Percentiles rank a stretch among this genome's conserved stretches.
These are phyloP conservation scores for Sapajus apella DNA, from an alignment of 2,113 vertebrate species.

Conservation along the genomic window DNA sequence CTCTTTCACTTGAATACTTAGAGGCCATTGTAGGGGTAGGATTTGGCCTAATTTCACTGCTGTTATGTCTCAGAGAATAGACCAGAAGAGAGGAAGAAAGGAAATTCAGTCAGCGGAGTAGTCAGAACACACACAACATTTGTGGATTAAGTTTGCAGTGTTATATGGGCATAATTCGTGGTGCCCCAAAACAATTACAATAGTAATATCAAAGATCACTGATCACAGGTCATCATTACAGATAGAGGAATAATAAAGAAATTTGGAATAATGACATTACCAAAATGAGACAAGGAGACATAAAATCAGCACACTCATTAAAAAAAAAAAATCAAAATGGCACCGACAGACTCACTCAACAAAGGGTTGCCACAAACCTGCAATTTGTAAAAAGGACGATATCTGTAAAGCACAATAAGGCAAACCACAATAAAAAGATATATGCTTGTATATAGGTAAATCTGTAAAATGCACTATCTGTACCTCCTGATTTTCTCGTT, in stretches of 20 bases:
- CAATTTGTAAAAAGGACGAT: neutral
- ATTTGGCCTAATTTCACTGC: neutral
- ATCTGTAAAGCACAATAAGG: neutral
- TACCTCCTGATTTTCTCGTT: neutral
- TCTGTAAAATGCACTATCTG: neutral
- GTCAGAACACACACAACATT: neutral
- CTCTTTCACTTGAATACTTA: neutral
- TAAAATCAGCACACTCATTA: neutral
- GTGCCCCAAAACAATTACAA: neutral
- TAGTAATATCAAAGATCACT: neutral
- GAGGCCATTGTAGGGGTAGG: neutral
- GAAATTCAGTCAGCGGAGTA: neutral
- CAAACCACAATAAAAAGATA: neutral
- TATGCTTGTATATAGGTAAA: neutral
- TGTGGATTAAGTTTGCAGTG: neutral
- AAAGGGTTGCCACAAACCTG: neutral
- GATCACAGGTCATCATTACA: neutral
- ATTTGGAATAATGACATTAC: neutral
- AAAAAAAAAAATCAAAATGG: neutral
- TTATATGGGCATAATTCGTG: neutral
- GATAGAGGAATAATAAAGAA: neutral
- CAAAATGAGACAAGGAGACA: neutral
- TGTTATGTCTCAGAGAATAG: neutral
- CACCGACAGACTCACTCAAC: neutral
- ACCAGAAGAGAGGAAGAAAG: neutral